Base-by-base conservation (phyloP, 2,797 vertebrate genomes). In the Spinibarbus caldwelli region DNA sequence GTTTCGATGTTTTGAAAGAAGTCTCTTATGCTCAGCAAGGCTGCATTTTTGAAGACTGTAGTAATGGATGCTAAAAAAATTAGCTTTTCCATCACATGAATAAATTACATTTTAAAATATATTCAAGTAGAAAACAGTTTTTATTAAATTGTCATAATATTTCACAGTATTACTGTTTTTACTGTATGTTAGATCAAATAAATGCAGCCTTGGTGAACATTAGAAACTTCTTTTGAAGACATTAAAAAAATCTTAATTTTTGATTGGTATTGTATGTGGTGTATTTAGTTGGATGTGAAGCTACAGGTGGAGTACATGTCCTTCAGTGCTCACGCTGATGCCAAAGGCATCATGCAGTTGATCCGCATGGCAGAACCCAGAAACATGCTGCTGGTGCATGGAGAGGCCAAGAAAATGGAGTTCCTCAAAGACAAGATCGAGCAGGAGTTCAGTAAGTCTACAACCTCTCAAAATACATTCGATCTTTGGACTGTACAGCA, bases 301-400 rank as follows among this genome's bases (percentile, higher is more conserved):
- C 96, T 99, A 91, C 98, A 99, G 93, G 98, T 99, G 93, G 98
- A 99, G 88, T 99, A 99, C 94, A 99, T 99, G 98, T 99, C 98
- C 9, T 99, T 99, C 93, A 99, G 98, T 0, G 97, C 98, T 45
- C 98, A 99, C 0, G 98, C 98, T 0, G 98, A 99, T 0, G 98
- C 98, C 75, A 99, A 99, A 87, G 98, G 98, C 71, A 99, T 99
- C 92, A 99, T 99, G 98, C 98, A 99, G 95, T 96, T 99, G 64
- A 97, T 99, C 52, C 97, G 98, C 7, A 98, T 99, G 95, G 98
- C 98, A 0, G 98, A 99, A 93, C 98, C 98, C 0, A 94, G 96
- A 0, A 96, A 94, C 0, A 96, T 99, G 88, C 95, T 99, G 78
- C 95, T 99, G 83, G 98, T 99, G 1, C 98, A 99, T 0, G 98